Evolutionary conservation across 1,140 invertebrate species (phyloP).

Genomic region (Ectropis grisescens): DNA sequence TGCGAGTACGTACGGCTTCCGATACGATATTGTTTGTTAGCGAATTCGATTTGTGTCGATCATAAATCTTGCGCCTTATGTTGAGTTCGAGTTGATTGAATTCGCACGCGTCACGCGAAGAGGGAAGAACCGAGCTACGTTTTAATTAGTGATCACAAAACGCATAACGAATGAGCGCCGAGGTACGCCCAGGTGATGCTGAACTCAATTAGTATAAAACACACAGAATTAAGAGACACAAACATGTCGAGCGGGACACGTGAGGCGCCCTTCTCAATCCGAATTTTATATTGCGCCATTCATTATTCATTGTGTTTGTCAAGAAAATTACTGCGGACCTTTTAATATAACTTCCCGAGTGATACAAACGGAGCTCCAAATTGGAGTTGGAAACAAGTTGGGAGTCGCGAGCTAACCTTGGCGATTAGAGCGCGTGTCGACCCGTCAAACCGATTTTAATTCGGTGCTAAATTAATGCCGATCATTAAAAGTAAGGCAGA

Average conservation of each 20-base stretch:
- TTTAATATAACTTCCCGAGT: constrained; percentile 60
- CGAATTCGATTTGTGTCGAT: constrained; percentile 68
- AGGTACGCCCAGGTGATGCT: constrained; percentile 29
- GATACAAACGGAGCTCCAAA: constrained; percentile 50
- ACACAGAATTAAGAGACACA: constrained; percentile 65
- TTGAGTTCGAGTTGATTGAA: constrained; percentile 62
- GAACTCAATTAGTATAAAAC: constrained; percentile 66
- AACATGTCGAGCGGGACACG: constrained; percentile 50
- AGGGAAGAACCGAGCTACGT: constrained; percentile 12
- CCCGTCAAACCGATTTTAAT: constrained; percentile 43
- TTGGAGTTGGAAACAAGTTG: constrained; percentile 53
- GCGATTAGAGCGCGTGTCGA: constrained; percentile 41
- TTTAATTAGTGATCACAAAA: constrained; percentile 30
- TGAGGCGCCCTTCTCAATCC: constrained; percentile 48
- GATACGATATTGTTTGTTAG: constrained; percentile 68
- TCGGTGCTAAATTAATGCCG: constrained; percentile 38
- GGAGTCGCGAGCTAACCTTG: constrained; percentile 41
- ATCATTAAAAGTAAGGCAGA: constrained; percentile 29
- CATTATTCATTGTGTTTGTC: constrained; percentile 63
- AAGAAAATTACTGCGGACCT: constrained; percentile 61
- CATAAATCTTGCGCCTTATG: constrained; percentile 69
- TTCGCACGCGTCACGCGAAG: constrained; percentile 33
- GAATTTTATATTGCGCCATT: constrained; percentile 65
- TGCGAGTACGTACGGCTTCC: constrained; percentile 54
- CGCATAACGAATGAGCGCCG: constrained; percentile 25